Evolutionary conservation across 2,113 vertebrate genomes (phyloP), one percentile per base, ranked within the genome.

Genomic region (Pterocles burchelli): DNA sequence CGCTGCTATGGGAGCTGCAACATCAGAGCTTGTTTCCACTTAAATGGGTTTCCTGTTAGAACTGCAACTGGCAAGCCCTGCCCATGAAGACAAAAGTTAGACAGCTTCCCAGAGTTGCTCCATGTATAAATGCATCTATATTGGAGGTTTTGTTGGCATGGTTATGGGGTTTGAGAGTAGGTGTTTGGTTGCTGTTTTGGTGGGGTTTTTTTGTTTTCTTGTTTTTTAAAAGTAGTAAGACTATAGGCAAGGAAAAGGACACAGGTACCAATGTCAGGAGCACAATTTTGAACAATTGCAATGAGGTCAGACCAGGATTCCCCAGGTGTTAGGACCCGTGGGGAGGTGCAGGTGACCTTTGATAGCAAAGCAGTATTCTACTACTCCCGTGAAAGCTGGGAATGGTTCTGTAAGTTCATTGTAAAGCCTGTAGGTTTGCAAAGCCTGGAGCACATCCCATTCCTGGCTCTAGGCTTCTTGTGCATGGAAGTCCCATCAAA

Each of bases 11-110:
- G 90, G 85, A 93, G 90, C 41, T 0, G 2, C 29, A 91, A 75
- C 73, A 61, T 81, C 3, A 36, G 73, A 89, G 73, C 66, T 95
- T 93, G 66, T 85, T 92, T 91, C 89, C 70, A 94, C 58, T 95
- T 89, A 82, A 61, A 73, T 71, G 66, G 49, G 65, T 75, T 85
- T 94, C 84, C 89, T 95, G 80, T 89, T 77, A 65, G 48, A 93
- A 45, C 45, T 91, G n/a, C 58, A 68, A 54, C 70, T 85, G 70
- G 84, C n/a, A 82, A 93, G 46, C 70, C 66, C 74, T 95, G 62
- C 77, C 81, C 20, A 2, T 26, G 73, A 61, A 87, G 76, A 76
- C 66, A 70, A 68, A 92, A 92, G 72, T 94, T 88, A 76, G 70
- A 46, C 55, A 75, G 51, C 45, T 93, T 77, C 70, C 68, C 83